A percentile compares a stretch with the other conserved stretches of the same genome.
phyloP scores from a whole-genome alignment of 2,888 invertebrate species.

The Dorcus hopei region DNA sequence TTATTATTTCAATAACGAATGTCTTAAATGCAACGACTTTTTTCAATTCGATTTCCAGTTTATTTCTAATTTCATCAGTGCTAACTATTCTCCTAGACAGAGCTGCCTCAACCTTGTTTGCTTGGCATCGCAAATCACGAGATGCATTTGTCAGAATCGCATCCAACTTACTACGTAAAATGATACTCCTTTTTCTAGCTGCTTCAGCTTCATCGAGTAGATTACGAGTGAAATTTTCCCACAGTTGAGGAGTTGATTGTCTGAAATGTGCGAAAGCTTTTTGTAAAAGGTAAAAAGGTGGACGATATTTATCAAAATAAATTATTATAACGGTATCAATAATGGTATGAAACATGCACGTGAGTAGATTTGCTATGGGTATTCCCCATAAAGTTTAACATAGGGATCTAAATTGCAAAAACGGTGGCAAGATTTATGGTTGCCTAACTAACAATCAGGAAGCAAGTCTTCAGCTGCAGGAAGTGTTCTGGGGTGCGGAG shows the following conservation, averaged over 20 bases:
- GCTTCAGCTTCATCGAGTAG: slow-evolving; percentile 72
- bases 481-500: too few relatives aligned
- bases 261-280: slow-evolving; percentile 42
- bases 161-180: slow-evolving; percentile 68
- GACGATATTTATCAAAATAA: too few relatives aligned
- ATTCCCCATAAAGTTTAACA: too few relatives aligned
- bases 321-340: too few relatives aligned
- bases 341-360: too few relatives aligned
- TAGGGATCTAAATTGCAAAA: too few relatives aligned
- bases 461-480: too few relatives aligned
- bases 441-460: too few relatives aligned
- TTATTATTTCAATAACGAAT: slow-evolving; percentile 1
- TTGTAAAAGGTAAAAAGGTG: too few relatives aligned
- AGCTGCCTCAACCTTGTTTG: slow-evolving; percentile 75
- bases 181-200: slow-evolving; percentile 70
- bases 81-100: slow-evolving; percentile 73
- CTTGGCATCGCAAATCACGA: slow-evolving; percentile 77
- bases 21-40: slow-evolving; percentile 44
- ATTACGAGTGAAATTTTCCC: slow-evolving; percentile 81
- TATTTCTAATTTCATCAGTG: slow-evolving; percentile 69
- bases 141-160: slow-evolving; percentile 73
- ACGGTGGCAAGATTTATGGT: too few relatives aligned
- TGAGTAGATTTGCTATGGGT: too few relatives aligned
- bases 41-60: slow-evolving; percentile 67
- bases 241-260: slow-evolving; percentile 80